Percentiles rank a stretch among this genome's conserved stretches.
These are phyloP conservation scores for Battus philenor DNA, from an alignment of 1,140 invertebrate species.

Conservation along the genomic window DNA sequence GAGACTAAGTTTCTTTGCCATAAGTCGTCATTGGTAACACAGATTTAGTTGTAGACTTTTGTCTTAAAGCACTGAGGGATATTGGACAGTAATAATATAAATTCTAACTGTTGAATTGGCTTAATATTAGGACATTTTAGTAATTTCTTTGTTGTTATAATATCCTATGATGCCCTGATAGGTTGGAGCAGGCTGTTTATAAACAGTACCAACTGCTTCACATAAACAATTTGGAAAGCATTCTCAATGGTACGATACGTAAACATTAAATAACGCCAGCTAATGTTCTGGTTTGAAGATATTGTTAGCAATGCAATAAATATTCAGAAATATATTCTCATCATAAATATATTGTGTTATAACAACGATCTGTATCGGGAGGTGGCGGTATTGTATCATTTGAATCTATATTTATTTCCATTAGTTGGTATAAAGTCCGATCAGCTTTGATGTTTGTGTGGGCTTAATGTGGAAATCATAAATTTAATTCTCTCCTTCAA, in stretches of 20 bases:
- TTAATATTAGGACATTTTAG: conserved; percentile 19
- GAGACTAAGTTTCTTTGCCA: too few species aligned
- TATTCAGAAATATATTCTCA: conserved; percentile 16
- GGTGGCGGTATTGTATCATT: too few species aligned
- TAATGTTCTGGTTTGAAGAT: conserved; percentile 35
- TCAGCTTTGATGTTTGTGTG: conserved; percentile 14
- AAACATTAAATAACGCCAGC: conserved; percentile 52
- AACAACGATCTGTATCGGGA: conserved; percentile 8
- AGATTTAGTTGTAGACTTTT: too few species aligned
- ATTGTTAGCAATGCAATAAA: conserved; percentile 43
- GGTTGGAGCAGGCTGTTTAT: conserved; percentile 39
- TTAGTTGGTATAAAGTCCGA: conserved; percentile 13
- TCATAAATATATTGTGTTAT: conserved; percentile 8
- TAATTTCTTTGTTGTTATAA: conserved; percentile 17
- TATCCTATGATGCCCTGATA: conserved; percentile 23
- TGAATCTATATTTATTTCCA: conserved; percentile 15
- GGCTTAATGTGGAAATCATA: conserved; percentile 5
- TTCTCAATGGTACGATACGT: conserved; percentile 43
- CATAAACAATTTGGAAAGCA: conserved; percentile 52
- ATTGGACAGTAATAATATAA: too few species aligned
- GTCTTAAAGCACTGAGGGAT: too few species aligned
- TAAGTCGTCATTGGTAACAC: too few species aligned
- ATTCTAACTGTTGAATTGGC: neutral
- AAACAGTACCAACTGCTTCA: conserved; percentile 46
- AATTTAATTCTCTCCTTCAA: too few species aligned